These are phyloP conservation scores for Caenorhabditis briggsae DNA, from an alignment of 1,140 invertebrate species.

Conservation along the genomic window DNA sequence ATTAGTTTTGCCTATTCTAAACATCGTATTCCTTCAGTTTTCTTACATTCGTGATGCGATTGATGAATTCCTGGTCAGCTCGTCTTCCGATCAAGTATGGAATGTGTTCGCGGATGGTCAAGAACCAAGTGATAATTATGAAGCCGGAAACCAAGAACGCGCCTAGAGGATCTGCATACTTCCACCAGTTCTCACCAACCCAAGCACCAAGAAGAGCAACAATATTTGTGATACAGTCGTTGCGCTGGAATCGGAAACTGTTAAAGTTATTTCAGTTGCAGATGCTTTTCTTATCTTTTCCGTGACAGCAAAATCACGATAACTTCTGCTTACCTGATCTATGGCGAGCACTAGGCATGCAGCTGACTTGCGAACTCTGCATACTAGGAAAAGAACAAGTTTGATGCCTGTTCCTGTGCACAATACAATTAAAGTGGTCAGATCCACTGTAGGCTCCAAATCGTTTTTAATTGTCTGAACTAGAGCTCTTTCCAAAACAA, in stretches of 20 bases:
- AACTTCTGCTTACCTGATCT: conserved; percentile 64
- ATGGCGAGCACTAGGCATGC: conserved; percentile 66
- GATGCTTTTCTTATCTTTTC: not conserved
- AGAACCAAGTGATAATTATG: conserved; percentile 73
- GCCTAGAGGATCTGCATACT: conserved; percentile 62
- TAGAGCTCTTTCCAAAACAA: conserved; percentile 64
- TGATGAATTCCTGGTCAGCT: conserved; percentile 77
- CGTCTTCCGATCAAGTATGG: conserved; percentile 70
- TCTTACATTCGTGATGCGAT: conserved; percentile 74
- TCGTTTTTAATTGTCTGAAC: conserved; percentile 56
- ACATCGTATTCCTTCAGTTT: not conserved
- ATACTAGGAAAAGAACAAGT: conserved; percentile 64
- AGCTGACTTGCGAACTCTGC: conserved; percentile 60
- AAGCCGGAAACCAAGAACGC: conserved; percentile 60
- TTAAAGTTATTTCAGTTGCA: not conserved
- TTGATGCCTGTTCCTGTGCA: conserved; percentile 60
- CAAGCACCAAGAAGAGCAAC: conserved; percentile 70
- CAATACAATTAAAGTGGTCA: conserved; percentile 63
- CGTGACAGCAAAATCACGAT: not conserved
- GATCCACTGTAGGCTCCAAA: conserved; percentile 63
- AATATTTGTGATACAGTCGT: conserved; percentile 70
- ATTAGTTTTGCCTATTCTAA: not conserved
- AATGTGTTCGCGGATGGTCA: conserved; percentile 74
- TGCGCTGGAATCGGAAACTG: conserved; percentile 52
- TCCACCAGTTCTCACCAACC: conserved; percentile 67